A percentile compares a stretch with the other conserved stretches of the same genome.
phyloP scores from a whole-genome alignment of 2,113 vertebrate species.

The Echinops telfairi region DNA sequence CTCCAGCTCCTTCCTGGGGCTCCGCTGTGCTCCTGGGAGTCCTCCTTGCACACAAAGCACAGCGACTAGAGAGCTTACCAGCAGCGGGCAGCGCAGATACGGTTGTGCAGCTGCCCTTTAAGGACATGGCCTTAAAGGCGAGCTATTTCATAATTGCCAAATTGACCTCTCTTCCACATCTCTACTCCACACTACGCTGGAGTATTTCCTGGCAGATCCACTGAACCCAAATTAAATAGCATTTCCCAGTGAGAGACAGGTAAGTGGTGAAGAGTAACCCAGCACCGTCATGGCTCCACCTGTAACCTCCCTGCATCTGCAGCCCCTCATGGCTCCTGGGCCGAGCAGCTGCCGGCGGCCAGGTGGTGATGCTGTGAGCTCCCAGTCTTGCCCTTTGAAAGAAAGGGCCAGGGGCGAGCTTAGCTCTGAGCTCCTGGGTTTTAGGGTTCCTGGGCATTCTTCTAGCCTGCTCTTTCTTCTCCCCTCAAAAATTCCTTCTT shows the following conservation, averaged over 20 bases:
- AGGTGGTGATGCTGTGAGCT: rapidly evolving
- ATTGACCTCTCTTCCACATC: conserved; percentile 5
- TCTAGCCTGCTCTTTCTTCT: neutral
- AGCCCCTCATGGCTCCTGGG: neutral
- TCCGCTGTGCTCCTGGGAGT: neutral
- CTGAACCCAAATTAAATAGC: conserved; percentile 45
- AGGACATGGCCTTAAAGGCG: neutral
- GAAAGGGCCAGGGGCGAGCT: neutral
- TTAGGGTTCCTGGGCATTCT: neutral
- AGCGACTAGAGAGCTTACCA: neutral
- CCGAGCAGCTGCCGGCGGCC: neutral
- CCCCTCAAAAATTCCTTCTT: neutral
- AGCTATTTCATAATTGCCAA: conserved; percentile 3
- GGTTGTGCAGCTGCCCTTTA: neutral
- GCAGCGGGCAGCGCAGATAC: neutral
- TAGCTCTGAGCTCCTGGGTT: neutral
- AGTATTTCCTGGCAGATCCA: conserved; percentile 43
- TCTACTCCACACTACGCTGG: neutral
- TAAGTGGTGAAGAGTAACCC: conserved; percentile 3
- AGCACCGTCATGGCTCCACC: neutral
- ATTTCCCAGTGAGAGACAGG: conserved; percentile 43
- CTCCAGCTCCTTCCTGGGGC: neutral
- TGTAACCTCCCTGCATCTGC: neutral
- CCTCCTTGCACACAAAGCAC: rapidly evolving
- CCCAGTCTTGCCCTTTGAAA: neutral